Evolutionary conservation across 35 echinoderm and acorn worm genomes (phyloP).

Genomic region (Ophiothrix spiculata): DNA sequence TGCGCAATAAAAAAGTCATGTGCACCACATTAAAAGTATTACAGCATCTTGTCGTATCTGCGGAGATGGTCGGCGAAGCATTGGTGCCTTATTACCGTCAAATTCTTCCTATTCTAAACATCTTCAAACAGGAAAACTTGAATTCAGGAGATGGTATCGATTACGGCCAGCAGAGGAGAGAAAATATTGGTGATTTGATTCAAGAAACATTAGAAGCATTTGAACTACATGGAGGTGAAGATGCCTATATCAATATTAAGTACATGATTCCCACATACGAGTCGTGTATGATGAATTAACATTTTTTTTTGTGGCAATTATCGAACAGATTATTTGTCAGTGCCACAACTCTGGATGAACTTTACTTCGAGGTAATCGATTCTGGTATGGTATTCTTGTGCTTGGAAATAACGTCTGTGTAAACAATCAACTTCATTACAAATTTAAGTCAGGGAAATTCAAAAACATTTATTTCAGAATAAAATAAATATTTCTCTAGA

Average conservation of each 20-base stretch:
- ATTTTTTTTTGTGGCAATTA: not conserved
- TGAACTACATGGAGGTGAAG: conserved; percentile 85
- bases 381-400: not conserved
- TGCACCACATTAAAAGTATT: conserved; percentile 95
- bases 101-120: conserved; percentile 96
- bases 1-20: conserved; percentile 62
- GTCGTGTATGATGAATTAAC: conserved; percentile 79
- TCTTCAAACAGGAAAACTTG: conserved; percentile 84
- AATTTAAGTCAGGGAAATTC: too few species aligned
- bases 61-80: conserved; percentile 80
- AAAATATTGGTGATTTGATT: conserved; percentile 86
- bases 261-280: conserved; percentile 98
- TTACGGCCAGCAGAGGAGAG: conserved; percentile 95
- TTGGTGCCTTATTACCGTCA: conserved; percentile 97
- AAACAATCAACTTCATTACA: too few species aligned
- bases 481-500: too few species aligned
- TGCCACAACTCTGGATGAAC: not conserved
- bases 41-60: conserved; percentile 88
- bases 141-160: conserved; percentile 96
- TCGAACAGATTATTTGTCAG: not conserved
- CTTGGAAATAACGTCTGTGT: not conserved
- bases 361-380: not conserved
- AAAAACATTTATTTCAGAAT: too few species aligned
- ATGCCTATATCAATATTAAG: conserved; percentile 99
- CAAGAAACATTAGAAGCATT: conserved; percentile 89